Conservation (phyloP, 2,888 invertebrate genomes). For the Girardia tigrina region DNA sequence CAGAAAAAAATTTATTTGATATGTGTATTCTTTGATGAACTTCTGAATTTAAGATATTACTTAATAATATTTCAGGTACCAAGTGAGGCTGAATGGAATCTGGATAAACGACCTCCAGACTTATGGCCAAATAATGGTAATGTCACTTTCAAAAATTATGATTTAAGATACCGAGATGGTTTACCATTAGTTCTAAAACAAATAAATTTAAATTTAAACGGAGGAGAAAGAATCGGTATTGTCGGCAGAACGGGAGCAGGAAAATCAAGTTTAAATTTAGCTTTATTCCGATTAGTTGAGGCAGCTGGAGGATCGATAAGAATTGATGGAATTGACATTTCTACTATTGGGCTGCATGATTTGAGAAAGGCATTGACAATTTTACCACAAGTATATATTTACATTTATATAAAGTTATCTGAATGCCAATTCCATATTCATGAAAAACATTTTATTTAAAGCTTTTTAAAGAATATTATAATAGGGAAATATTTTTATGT, state of each 20-base stretch:
- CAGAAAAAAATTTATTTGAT: too few species aligned
- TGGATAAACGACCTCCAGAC: slow-evolving; percentile 38
- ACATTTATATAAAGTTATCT: too few species aligned
- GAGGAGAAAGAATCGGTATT: slow-evolving; percentile 47
- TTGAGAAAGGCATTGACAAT: slow-evolving; percentile 44
- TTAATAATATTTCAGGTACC: too few species aligned
- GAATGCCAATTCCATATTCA: too few species aligned
- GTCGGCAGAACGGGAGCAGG: slow-evolving; percentile 49
- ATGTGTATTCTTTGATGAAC: too few species aligned
- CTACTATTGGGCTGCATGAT: slow-evolving; percentile 41
- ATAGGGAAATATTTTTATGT: too few species aligned
- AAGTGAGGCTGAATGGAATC: slow-evolving; percentile 27
- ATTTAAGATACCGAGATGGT: slow-evolving; percentile 44
- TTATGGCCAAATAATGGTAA: slow-evolving; percentile 45
- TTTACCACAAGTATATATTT: slow-evolving; percentile 43
- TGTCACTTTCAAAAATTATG: slow-evolving; percentile 42
- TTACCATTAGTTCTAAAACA: slow-evolving; percentile 44
- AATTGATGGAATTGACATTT: slow-evolving; percentile 42
- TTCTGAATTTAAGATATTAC: too few species aligned
- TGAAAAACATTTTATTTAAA: too few species aligned
- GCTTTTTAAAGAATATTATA: too few species aligned
- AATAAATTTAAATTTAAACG: slow-evolving; percentile 41
- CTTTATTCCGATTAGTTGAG: slow-evolving; percentile 45
- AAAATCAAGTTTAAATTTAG: slow-evolving; percentile 44
- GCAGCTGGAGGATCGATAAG: slow-evolving; percentile 42